Percentiles rank a stretch among this genome's conserved stretches.
Conservation (phyloP, 2,888 invertebrate species). For the Dexiosoma caninum region DNA sequence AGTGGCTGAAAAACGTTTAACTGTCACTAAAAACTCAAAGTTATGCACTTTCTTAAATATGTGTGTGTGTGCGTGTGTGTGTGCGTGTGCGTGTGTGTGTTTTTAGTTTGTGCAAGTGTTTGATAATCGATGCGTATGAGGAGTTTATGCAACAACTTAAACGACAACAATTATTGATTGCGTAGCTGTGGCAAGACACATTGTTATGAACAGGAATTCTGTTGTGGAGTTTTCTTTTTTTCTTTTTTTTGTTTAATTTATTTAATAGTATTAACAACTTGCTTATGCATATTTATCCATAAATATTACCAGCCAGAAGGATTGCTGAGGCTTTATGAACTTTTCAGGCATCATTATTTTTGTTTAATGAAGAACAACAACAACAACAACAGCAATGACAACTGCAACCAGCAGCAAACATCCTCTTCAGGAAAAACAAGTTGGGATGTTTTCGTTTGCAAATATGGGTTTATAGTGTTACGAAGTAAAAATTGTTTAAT, state of each 20-base stretch:
- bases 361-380: not conserved
- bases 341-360: conserved; percentile 25
- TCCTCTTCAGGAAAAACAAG: conserved; percentile 60
- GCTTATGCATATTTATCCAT: not conserved
- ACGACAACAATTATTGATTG: conserved; percentile 57
- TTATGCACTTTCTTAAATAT: not conserved
- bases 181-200: conserved; percentile 42
- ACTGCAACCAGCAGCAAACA: not conserved
- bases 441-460: conserved; percentile 38
- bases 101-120: conserved; percentile 12
- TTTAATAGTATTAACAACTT: not conserved
- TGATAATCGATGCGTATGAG: conserved; percentile 65
- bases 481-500: conserved; percentile 22
- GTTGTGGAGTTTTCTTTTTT: not conserved
- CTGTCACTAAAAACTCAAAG: conserved; percentile 27
- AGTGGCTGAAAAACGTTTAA: conserved; percentile 52
- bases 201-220: conserved; percentile 57
- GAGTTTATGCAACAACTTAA: conserved; percentile 55
- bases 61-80: not conserved
- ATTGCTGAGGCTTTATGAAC: conserved; percentile 3
- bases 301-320: not conserved
- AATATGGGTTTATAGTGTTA: conserved; percentile 63
- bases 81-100: not conserved
- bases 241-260: not conserved
- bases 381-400: no score